A percentile compares a stretch with the other conserved stretches of the same genome.
Conservation (phyloP, 1,140 invertebrate species). For the Bombus confusus region DNA sequence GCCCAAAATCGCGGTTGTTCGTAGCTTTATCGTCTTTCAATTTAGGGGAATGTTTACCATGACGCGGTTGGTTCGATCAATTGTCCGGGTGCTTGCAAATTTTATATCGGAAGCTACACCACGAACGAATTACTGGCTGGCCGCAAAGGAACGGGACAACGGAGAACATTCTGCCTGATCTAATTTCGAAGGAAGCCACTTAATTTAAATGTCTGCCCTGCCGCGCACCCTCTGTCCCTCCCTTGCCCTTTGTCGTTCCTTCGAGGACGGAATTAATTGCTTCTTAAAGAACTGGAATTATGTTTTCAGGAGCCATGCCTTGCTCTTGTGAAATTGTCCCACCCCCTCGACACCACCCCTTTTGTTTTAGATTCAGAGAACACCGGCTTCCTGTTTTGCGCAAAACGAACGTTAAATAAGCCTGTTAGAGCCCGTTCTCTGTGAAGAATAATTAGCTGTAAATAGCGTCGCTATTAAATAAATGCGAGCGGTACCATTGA, state of each 20-base stretch:
- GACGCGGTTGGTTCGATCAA: not conserved
- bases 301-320: constrained; percentile 70
- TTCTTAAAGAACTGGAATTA: constrained; percentile 80
- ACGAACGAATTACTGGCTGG: constrained; percentile 22
- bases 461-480: not conserved
- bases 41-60: not conserved
- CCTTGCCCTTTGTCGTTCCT: constrained; percentile 70
- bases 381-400: not conserved
- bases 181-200: constrained; percentile 80
- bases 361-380: not conserved
- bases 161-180: constrained; percentile 70
- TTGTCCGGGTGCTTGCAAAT: constrained; percentile 13
- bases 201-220: constrained; percentile 79
- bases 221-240: constrained; percentile 49
- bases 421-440: not conserved
- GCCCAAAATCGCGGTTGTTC: not conserved
- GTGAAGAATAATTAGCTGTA: constrained; percentile 20
- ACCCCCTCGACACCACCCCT: not conserved
- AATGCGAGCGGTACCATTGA: not conserved
- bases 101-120: not conserved
- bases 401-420: not conserved
- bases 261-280: constrained; percentile 79
- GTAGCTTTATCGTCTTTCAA: not conserved
- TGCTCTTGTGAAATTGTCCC: not conserved
- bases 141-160: constrained; percentile 39